These are phyloP conservation scores for Desmodus rotundus DNA, from an alignment of 2,113 vertebrate genomes.

Conservation along the genomic window DNA sequence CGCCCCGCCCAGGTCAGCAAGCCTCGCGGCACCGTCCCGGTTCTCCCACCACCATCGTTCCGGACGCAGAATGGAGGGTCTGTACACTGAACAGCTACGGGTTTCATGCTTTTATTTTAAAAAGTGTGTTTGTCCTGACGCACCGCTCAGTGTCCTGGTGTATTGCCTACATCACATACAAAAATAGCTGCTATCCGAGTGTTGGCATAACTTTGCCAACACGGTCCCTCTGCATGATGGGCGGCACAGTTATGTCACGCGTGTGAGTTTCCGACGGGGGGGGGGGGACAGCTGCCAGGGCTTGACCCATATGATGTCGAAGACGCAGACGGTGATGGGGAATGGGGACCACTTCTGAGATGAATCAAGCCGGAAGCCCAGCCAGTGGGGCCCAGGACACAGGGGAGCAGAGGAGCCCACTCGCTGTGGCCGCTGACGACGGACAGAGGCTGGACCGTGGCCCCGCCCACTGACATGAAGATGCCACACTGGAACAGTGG, in stretches of 20 bases:
- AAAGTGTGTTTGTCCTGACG: slow-evolving; percentile 72
- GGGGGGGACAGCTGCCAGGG: not conserved
- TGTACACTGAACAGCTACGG: slow-evolving; percentile 73
- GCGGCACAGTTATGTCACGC: not conserved
- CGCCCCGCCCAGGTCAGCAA: slow-evolving; percentile 56
- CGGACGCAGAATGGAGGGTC: slow-evolving; percentile 66
- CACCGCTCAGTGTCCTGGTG: slow-evolving; percentile 56
- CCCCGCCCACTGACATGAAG: not conserved
- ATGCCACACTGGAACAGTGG: not conserved
- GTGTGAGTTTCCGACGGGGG: not conserved
- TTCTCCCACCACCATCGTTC: slow-evolving; percentile 62
- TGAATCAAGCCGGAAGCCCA: not conserved
- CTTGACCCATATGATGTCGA: not conserved
- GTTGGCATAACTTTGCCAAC: slow-evolving; percentile 1
- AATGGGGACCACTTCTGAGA: not conserved
- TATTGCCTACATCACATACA: slow-evolving; percentile 68
- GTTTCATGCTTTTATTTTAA: slow-evolving; percentile 41
- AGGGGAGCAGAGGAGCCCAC: not conserved
- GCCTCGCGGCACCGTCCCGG: slow-evolving; percentile 55
- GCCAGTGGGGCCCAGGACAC: fast-evolving
- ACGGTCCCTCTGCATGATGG: not conserved
- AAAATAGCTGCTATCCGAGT: slow-evolving; percentile 66
- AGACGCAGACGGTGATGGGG: not conserved
- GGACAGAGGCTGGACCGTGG: not conserved
- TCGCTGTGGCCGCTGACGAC: fast-evolving